phyloP scores from a whole-genome alignment of 2,113 vertebrate genomes.

The Formicarius rufipectus region DNA sequence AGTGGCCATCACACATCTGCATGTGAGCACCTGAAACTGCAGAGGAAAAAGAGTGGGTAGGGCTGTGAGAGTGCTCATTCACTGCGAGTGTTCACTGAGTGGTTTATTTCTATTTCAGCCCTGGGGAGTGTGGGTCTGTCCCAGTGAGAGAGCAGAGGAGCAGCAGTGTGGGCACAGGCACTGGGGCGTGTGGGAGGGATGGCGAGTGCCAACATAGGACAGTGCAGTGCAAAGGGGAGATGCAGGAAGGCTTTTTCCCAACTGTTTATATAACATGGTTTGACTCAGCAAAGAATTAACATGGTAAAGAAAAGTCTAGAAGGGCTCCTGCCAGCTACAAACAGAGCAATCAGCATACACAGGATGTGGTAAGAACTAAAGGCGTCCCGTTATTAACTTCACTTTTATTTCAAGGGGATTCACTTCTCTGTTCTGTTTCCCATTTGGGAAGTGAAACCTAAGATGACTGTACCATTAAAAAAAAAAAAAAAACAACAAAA shows the following conservation, averaged over 20 bases:
- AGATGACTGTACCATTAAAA: slow-evolving; percentile 68
- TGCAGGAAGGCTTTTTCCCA: neutral
- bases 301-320: slow-evolving; percentile 48
- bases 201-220: accelerated
- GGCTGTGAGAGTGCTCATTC: neutral
- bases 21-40: accelerated
- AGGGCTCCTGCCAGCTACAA: slow-evolving; percentile 60
- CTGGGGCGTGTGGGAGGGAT: accelerated
- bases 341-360: slow-evolving; percentile 63
- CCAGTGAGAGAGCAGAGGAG: neutral
- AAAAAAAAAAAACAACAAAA: too few relatives aligned
- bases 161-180: neutral
- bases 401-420: slow-evolving; percentile 81
- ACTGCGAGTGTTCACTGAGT: accelerated
- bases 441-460: slow-evolving; percentile 80
- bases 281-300: slow-evolving; percentile 68
- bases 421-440: slow-evolving; percentile 79
- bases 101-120: neutral
- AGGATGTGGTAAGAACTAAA: slow-evolving; percentile 78
- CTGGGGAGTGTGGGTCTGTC: neutral
- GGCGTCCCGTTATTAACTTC: slow-evolving; percentile 76
- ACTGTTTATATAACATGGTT: neutral
- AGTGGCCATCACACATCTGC: accelerated
- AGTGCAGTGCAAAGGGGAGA: neutral
- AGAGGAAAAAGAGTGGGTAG: neutral